Conservation (phyloP, 2,113 vertebrate genomes). For the Sphaerodactylus townsendi region DNA sequence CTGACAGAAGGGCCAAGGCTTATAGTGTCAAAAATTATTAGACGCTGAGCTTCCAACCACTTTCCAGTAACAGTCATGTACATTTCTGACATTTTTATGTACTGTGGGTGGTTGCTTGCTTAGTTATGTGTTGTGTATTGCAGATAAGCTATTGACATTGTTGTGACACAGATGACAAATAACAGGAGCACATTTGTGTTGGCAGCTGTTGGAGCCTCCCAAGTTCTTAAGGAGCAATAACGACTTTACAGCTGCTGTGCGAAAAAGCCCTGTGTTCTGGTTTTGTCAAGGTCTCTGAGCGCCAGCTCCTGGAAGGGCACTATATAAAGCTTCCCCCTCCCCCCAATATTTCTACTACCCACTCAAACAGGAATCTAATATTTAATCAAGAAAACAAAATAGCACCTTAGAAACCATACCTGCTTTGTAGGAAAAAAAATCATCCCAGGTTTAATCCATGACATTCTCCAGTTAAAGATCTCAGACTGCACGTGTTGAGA, state of each 20-base stretch:
- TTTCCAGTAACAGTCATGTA: neutral
- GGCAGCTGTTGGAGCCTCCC: neutral
- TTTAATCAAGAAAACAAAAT: neutral
- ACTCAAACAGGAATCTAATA: neutral
- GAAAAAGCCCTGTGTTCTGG: neutral
- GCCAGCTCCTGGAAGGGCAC: neutral
- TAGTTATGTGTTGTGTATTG: neutral
- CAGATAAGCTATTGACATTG: slow-evolving; percentile 47
- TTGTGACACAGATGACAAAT: slow-evolving; percentile 26
- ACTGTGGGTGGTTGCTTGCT: neutral
- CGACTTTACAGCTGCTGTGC: neutral
- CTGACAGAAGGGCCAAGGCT: neutral
- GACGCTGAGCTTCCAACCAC: neutral
- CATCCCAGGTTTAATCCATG: no score
- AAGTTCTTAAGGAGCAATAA: slow-evolving; percentile 11
- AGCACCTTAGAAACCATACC: neutral
- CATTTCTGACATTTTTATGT: slow-evolving; percentile 7
- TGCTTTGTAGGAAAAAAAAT: no score
- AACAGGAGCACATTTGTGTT: slow-evolving; percentile 25
- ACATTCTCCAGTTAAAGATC: no score
- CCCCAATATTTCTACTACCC: neutral
- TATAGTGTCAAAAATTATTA: neutral
- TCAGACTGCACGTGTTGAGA: no score
- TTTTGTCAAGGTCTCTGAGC: neutral
- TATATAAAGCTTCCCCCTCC: neutral